Percentiles rank a stretch among this genome's conserved stretches.
Conservation (phyloP, 2,888 invertebrate species). For the Pollenia griseotomentosa region DNA sequence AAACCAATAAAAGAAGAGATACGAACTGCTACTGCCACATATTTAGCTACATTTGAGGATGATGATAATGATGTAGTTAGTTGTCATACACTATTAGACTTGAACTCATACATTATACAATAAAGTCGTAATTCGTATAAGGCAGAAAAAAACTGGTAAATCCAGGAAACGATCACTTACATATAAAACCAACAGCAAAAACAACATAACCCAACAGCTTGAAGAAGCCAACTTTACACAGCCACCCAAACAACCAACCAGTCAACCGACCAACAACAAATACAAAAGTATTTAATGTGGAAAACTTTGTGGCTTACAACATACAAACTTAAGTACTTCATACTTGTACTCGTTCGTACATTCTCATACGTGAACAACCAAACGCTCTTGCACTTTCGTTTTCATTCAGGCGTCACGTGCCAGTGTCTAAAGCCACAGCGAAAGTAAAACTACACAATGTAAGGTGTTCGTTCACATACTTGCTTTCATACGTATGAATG, state of each 20-base stretch:
- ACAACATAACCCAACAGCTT: conserved; percentile 39
- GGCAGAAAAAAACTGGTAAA: conserved; percentile 52
- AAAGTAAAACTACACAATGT: conserved; percentile 70
- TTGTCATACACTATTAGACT: conserved; percentile 43
- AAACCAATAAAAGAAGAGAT: conserved; percentile 21
- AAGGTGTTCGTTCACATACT: conserved; percentile 58
- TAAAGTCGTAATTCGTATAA: conserved; percentile 35
- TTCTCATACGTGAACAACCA: neutral
- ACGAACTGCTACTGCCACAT: conserved; percentile 63
- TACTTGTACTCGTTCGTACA: neutral
- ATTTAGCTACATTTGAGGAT: conserved; percentile 50
- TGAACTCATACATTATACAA: conserved; percentile 66
- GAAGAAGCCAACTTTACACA: conserved; percentile 21
- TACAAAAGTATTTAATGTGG: conserved; percentile 2
- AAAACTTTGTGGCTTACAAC: conserved; percentile 45
- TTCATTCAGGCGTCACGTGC: conserved; percentile 79
- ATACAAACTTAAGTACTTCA: neutral
- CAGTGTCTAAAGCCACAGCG: conserved; percentile 70
- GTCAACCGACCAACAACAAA: conserved; percentile 19
- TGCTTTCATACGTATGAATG: neutral
- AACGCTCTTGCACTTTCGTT: conserved; percentile 79
- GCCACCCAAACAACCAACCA: conserved; percentile 48
- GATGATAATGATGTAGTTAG: neutral
- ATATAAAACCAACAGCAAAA: conserved; percentile 10
- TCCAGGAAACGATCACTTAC: conserved; percentile 74